Evolutionary conservation across 2,113 vertebrate genomes (phyloP).

Genomic region (Pseudonaja textilis): DNA sequence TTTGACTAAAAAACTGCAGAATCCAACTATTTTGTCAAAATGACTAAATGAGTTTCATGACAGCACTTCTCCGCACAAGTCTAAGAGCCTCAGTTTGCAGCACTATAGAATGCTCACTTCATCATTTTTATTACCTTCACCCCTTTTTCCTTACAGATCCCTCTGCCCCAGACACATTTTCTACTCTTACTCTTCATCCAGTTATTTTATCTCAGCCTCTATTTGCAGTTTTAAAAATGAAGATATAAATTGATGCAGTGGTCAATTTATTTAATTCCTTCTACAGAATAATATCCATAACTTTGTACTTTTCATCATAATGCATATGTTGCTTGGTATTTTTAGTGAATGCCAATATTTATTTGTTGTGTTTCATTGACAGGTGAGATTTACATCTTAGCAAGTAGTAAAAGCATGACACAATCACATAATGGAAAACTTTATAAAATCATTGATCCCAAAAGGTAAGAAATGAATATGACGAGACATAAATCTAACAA

Average conservation of each 20-base stretch:
- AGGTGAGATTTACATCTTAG: constrained; percentile 96
- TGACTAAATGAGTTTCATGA: not conserved
- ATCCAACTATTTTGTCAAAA: not conserved
- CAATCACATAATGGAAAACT: constrained; percentile 93
- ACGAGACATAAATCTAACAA: not conserved
- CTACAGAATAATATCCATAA: not conserved
- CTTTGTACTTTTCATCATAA: not conserved
- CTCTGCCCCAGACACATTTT: not conserved
- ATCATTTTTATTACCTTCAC: not conserved
- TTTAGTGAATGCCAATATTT: constrained; percentile 17
- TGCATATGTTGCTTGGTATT: not conserved
- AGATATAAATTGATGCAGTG: not conserved
- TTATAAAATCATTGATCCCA: constrained; percentile 95
- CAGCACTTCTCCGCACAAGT: not conserved
- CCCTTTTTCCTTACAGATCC: not conserved
- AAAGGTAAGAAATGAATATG: constrained; percentile 78
- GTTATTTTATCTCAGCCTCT: not conserved
- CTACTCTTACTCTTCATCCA: not conserved
- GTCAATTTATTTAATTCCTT: not conserved
- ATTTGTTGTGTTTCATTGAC: constrained; percentile 54
- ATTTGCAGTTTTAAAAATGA: not conserved
- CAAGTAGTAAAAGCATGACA: constrained; percentile 92
- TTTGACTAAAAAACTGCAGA: not conserved
- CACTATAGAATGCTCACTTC: not conserved
- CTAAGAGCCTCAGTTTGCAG: not conserved